phyloP scores from a whole-genome alignment of 2,888 invertebrate species.

The Amphimallon solstitiale region DNA sequence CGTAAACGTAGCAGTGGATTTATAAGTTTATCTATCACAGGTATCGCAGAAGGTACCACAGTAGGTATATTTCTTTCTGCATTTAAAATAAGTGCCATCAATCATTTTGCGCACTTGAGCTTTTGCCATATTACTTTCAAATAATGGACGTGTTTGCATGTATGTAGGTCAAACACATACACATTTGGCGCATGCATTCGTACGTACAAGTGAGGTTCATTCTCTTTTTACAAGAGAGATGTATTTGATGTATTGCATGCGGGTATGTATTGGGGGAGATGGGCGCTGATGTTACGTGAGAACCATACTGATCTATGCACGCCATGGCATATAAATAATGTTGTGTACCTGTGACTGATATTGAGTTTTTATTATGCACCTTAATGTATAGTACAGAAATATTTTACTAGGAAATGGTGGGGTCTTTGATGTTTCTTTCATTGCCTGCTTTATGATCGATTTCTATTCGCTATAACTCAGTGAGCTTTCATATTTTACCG shows the following conservation, averaged over 20 bases:
- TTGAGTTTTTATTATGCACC: constrained; percentile 1
- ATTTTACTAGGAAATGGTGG: background rate
- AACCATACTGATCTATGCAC: background rate
- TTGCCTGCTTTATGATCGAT: background rate
- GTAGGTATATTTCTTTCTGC: too few species aligned
- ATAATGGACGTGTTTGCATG: background rate
- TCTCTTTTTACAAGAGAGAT: constrained; percentile 8
- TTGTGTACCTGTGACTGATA: background rate
- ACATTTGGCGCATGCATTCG: constrained; percentile 1
- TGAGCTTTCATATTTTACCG: too few species aligned
- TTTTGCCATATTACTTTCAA: background rate
- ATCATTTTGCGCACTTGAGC: background rate
- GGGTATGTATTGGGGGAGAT: background rate
- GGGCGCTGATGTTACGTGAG: background rate
- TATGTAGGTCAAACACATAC: background rate
- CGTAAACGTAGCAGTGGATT: too few species aligned
- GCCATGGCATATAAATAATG: background rate
- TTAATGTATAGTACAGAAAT: background rate
- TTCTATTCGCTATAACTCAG: too few species aligned
- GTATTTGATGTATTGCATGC: constrained; percentile 11
- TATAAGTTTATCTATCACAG: too few species aligned
- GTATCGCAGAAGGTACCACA: too few species aligned
- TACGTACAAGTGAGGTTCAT: background rate
- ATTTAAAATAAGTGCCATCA: constrained; percentile 3
- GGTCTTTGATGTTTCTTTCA: background rate